Evolutionary conservation across 2,113 vertebrate species (phyloP), one percentile per base, ranked within the genome.

Genomic region (Nibea albiflora): DNA sequence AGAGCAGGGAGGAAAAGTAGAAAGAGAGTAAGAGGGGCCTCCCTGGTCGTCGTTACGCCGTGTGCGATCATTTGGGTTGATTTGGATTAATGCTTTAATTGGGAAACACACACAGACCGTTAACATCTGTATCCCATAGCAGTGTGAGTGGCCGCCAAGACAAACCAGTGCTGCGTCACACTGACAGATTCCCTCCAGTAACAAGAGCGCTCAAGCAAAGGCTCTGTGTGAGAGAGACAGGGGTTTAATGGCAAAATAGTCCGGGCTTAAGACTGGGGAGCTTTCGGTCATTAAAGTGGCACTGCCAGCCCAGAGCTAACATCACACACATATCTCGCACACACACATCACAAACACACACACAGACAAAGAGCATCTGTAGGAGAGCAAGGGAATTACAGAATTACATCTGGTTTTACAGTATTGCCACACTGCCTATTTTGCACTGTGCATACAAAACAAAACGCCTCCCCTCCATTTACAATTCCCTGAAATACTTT

Each of bases 41-140:
- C 87, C 83, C 71, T 92, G 85, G 81, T 89, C 76, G 86, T 88
- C 61, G 83, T 90, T 87, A 79, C 86, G 60, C 81, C 42, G 85
- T 85, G 92, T 93, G 93, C 80, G 88, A 93, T 93, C 90, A 90
- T 92, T 93, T 92, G 80, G 83, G 90, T 90, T 95, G 94, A 96
- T 95, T 95, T 95, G 94, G 93, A 96, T 95, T 94, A 95, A 96
- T 95, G 93, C 91, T 94, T 95, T 95, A 95, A 95, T 95, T 95
- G 94, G 83, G 93, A 95, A 95, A 93, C 85, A 83, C 91, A 92
- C 89, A 93, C 88, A 93, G 90, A 89, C 90, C 53, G 84, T 92
- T 92, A 92, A 94, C 94, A 95, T 95, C 94, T 95, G 95, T 88
- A 86, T 91, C 88, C 92, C 93, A 94, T 93, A 93, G 92, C 73